These are phyloP conservation scores for Aphyosemion australe DNA, from an alignment of 2,113 vertebrate species.

Conservation along the genomic window DNA sequence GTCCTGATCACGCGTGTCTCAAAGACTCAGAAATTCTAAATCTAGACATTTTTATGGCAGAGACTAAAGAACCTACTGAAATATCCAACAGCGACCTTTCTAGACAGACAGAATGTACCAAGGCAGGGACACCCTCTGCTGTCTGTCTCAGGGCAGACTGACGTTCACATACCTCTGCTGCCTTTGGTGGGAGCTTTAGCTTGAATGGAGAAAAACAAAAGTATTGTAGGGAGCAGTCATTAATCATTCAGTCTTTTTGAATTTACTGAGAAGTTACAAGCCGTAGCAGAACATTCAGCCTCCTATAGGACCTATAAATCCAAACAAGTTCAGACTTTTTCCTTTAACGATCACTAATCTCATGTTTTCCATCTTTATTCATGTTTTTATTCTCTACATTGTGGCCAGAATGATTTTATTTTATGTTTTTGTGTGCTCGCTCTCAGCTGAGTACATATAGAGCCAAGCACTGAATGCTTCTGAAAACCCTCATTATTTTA, in stretches of 20 bases:
- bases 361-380: slow-evolving; percentile 38
- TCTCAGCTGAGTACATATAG: slow-evolving; percentile 45
- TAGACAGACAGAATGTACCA: slow-evolving; percentile 42
- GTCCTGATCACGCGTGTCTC: background rate
- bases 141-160: slow-evolving; percentile 17
- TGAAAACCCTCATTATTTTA: slow-evolving; percentile 72
- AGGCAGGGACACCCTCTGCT: slow-evolving; percentile 27
- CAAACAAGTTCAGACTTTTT: slow-evolving; percentile 52
- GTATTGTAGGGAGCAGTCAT: slow-evolving; percentile 28
- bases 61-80: background rate
- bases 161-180: slow-evolving; percentile 62
- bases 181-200: slow-evolving; percentile 53
- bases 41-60: background rate
- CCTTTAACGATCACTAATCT: slow-evolving; percentile 35
- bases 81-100: slow-evolving; percentile 12
- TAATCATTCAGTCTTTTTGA: slow-evolving; percentile 18
- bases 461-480: slow-evolving; percentile 78
- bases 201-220: slow-evolving; percentile 47
- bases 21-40: background rate
- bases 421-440: slow-evolving; percentile 21
- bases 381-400: slow-evolving; percentile 41
- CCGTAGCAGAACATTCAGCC: slow-evolving; percentile 42
- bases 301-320: slow-evolving; percentile 41
- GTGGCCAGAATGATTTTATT: slow-evolving; percentile 47
- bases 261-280: slow-evolving; percentile 30